Evolutionary conservation across 1,140 invertebrate genomes (phyloP).

Genomic region (Diuraphis noxia): DNA sequence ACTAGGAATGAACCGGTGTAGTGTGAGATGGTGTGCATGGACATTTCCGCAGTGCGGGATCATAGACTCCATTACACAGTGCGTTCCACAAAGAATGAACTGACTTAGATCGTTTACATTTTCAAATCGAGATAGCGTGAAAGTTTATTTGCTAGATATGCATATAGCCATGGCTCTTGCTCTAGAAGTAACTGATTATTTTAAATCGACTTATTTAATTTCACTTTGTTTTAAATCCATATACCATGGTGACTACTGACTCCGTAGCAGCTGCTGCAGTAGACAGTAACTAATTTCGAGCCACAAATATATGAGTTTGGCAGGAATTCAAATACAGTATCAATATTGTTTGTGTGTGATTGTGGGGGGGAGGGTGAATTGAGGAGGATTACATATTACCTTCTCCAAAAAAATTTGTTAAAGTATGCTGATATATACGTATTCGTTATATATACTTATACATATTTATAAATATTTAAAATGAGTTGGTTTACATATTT

Average conservation of each 20-base stretch:
- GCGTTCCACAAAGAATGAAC: too few relatives aligned
- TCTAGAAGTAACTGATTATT: neutral
- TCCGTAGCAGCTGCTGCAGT: too few relatives aligned
- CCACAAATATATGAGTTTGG: too few relatives aligned
- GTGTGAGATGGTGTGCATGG: neutral
- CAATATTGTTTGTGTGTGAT: neutral
- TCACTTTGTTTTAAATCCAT: too few relatives aligned
- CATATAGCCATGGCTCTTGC: too few relatives aligned
- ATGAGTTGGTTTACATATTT: neutral
- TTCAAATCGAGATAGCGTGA: neutral
- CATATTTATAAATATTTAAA: neutral
- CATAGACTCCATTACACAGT: neutral
- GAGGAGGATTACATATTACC: too few relatives aligned
- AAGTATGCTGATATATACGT: neutral
- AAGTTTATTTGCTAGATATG: neutral
- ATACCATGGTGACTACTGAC: too few relatives aligned
- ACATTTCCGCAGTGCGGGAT: neutral
- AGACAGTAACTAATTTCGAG: too few relatives aligned
- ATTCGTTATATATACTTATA: neutral
- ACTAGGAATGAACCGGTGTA: neutral
- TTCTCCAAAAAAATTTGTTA: neutral
- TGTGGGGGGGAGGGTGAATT: too few relatives aligned
- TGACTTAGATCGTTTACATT: neutral
- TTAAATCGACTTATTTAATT: neutral
- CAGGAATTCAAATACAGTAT: too few relatives aligned